These are phyloP conservation scores for Glareola pratincola DNA, from an alignment of 2,113 vertebrate genomes.

Conservation along the genomic window DNA sequence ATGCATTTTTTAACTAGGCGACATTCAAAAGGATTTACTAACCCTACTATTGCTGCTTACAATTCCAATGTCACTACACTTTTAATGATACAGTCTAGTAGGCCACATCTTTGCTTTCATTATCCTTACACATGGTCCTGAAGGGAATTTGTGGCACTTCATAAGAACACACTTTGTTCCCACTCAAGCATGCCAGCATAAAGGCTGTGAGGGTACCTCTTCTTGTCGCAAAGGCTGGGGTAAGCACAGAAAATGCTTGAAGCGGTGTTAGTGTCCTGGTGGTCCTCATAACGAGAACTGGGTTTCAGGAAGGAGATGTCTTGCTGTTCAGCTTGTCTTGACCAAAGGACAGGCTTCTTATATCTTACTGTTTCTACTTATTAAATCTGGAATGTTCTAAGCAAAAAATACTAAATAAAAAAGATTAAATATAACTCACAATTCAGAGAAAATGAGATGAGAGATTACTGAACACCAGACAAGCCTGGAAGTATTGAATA, in stretches of 20 bases:
- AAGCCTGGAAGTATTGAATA: conserved; percentile 41
- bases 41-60: not conserved
- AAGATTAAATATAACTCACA: not conserved
- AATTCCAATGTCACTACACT: not conserved
- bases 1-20: not conserved
- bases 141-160: not conserved
- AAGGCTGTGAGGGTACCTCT: not conserved
- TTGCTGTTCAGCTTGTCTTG: not conserved
- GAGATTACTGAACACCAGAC: conserved; percentile 19
- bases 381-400: conserved; percentile 1
- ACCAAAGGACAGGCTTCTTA: not conserved
- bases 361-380: not conserved
- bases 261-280: not conserved
- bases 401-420: conserved; percentile 10
- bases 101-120: not conserved
- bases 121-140: not conserved
- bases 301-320: not conserved
- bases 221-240: not conserved
- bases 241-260: not conserved
- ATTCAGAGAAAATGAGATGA: conserved; percentile 23
- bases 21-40: not conserved
- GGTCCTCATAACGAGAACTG: not conserved
- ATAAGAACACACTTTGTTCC: not conserved
- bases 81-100: not conserved
- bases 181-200: not conserved